A percentile compares a stretch with the other conserved stretches of the same genome.
phyloP scores from a whole-genome alignment of 2,888 invertebrate species.

The Tinea trinotella region DNA sequence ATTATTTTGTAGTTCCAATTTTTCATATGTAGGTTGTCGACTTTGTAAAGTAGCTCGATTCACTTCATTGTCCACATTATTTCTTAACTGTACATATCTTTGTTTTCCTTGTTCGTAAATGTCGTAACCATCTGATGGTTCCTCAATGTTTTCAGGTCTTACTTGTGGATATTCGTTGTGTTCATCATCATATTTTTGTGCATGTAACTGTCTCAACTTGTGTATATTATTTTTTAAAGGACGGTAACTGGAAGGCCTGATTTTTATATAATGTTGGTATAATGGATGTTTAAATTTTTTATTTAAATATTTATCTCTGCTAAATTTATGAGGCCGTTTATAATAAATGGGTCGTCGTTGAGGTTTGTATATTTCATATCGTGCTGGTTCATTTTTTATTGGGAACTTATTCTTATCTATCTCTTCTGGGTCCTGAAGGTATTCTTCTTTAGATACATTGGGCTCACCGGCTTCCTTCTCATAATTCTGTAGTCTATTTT shows the following conservation, averaged over 20 bases:
- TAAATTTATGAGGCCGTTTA: slow-evolving; percentile 30
- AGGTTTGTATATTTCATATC: slow-evolving; percentile 53
- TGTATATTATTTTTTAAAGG: slow-evolving; percentile 55
- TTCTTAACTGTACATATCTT: slow-evolving; percentile 46
- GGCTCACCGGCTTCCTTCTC: slow-evolving; percentile 48
- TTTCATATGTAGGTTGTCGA: slow-evolving; percentile 35
- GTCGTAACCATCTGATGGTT: slow-evolving; percentile 66
- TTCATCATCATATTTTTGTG: slow-evolving; percentile 56
- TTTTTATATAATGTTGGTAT: slow-evolving; percentile 54
- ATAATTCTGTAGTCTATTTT: slow-evolving; percentile 44
- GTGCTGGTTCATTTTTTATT: slow-evolving; percentile 44
- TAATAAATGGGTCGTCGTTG: slow-evolving; percentile 56
- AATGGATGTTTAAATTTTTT: slow-evolving; percentile 55
- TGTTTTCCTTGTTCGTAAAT: slow-evolving; percentile 65
- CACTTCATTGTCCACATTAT: slow-evolving; percentile 55
- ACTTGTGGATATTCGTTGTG: slow-evolving; percentile 63
- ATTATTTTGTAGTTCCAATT: slow-evolving; percentile 42
- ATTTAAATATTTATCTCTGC: slow-evolving; percentile 44
- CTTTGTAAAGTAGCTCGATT: slow-evolving; percentile 44
- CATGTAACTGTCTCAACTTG: slow-evolving; percentile 52
- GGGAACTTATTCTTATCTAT: slow-evolving; percentile 48
- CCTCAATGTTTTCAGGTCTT: slow-evolving; percentile 35
- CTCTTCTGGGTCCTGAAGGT: slow-evolving; percentile 48
- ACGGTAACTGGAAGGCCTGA: slow-evolving; percentile 53
- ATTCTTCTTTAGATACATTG: slow-evolving; percentile 45